Percentiles rank a stretch among this genome's conserved stretches.
These are phyloP conservation scores for Sialia sialis DNA, from an alignment of 2,113 vertebrate species.

Conservation along the genomic window DNA sequence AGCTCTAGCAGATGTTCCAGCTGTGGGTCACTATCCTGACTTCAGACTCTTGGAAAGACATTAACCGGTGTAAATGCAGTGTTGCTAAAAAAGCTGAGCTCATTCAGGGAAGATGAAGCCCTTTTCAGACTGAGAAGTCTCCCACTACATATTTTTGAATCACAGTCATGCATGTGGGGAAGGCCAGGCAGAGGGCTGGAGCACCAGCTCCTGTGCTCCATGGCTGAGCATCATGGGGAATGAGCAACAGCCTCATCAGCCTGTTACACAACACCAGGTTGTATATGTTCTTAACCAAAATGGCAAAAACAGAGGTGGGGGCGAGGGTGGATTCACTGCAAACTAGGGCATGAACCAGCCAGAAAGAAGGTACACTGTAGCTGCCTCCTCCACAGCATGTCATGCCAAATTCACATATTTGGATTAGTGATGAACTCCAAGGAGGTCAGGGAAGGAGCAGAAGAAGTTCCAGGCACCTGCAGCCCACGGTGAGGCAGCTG, in stretches of 20 bases:
- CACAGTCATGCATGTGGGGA: not conserved
- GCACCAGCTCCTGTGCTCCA: fast-evolving
- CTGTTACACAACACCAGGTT: not conserved
- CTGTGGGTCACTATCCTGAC: not conserved
- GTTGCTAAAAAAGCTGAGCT: not conserved
- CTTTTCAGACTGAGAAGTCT: not conserved
- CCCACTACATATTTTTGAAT: not conserved
- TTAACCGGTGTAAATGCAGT: fast-evolving
- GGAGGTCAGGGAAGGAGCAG: not conserved
- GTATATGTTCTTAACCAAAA: not conserved
- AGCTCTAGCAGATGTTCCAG: not conserved
- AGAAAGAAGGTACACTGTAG: not conserved
- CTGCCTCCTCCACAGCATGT: not conserved
- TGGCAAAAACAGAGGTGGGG: not conserved
- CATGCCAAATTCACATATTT: not conserved
- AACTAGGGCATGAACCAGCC: not conserved
- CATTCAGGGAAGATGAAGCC: not conserved
- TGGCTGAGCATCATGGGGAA: not conserved
- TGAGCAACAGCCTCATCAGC: not conserved
- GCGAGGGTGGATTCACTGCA: not conserved
- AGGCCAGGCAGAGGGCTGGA: not conserved
- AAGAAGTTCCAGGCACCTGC: not conserved
- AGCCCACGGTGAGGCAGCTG: not conserved
- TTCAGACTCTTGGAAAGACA: not conserved
- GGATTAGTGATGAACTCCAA: not conserved